Evolutionary conservation across 2,113 vertebrate species (phyloP).

Genomic region (Petrocephalus microphthalmus): DNA sequence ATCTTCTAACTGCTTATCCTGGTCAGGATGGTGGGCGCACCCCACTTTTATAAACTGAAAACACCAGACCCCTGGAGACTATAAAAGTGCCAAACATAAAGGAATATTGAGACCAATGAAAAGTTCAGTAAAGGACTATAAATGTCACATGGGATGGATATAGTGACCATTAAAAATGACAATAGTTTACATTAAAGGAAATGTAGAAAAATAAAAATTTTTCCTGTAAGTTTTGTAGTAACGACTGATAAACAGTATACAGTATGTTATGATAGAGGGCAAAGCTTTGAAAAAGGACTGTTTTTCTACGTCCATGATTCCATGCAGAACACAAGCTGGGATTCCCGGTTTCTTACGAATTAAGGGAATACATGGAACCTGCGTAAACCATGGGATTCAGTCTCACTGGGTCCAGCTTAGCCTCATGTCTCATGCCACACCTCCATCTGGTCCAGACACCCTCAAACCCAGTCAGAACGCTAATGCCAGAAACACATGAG

Average conservation of each 20-base stretch:
- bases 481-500: not conserved
- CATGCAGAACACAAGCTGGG: not conserved
- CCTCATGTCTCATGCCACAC: not conserved
- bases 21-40: not conserved
- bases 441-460: not conserved
- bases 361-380: not conserved
- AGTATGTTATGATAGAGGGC: not conserved
- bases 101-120: not conserved
- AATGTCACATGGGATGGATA: not conserved
- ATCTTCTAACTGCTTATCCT: not conserved
- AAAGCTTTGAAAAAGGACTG: not conserved
- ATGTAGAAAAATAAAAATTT: not conserved
- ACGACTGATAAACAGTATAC: not conserved
- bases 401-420: not conserved
- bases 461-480: not conserved
- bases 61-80: not conserved
- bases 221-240: not conserved
- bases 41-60: not conserved
- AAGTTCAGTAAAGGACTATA: not conserved
- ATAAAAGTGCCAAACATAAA: constrained; percentile 7
- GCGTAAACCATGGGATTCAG: not conserved
- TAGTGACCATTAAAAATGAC: not conserved
- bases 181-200: not conserved
- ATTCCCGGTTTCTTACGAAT: not conserved
- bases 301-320: not conserved